Evolutionary conservation across 2,888 invertebrate species (phyloP), one percentile per base, ranked within the genome.

Genomic region (Drosophila robusta): DNA sequence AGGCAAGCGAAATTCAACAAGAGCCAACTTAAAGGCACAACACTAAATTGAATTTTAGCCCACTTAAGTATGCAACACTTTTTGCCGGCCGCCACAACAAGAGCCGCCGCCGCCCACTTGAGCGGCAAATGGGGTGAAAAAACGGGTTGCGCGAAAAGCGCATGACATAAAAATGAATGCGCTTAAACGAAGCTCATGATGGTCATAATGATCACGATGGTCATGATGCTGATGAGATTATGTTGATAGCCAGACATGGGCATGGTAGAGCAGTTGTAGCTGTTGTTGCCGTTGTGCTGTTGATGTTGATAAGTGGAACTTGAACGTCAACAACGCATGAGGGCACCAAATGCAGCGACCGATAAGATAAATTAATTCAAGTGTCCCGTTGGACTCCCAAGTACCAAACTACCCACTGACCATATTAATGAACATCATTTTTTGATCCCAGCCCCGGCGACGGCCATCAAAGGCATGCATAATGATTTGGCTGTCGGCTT

Each of bases 351-450:
- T 63, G 82, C 79, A 82, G 51, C 75, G 38, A 52, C 61, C 73
- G 67, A 80, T 80, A 87, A 83, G 87, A 83, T 84, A 87, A 85
- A 88, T 88, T 88, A 78, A 88, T 88, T 83, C 84, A 87, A 84
- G 80, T 57, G 45, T 47, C 61, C 60, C 55, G 26, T 54, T 57
- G 36, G 63, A 45, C 45, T 12, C 11, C 4, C 34, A 34, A 29
- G 9, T 8, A 29, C 29, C 29, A 9, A 29, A 29, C 29, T 29
- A 9, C 9, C 9, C 29, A 29, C 29, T 24, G 36, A 8, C 46
- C 47, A 57, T 71, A 57, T 69, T 79, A 84, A 88, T 88, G 78
- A 83, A 73, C 73, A 70, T 46, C 56, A 80, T 78, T 78, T 74
- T 83, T 75, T 55, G 46, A 38, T 12, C 56, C 18, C 34, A 44